Conservation (phyloP, 2,113 vertebrate species). For the Channa argus region DNA sequence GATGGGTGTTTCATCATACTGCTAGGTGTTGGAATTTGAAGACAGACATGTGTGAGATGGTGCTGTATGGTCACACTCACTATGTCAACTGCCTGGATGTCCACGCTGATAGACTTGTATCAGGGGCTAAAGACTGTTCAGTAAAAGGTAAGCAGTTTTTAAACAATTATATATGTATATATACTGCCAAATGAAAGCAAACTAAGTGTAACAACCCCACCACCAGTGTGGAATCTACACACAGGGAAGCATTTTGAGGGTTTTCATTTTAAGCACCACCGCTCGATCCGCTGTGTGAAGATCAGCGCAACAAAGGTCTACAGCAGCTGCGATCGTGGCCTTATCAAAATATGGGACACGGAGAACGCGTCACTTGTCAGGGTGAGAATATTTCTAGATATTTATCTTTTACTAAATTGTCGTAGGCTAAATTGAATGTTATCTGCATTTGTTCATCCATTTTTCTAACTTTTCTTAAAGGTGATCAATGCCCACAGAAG, state of each 20-base stretch:
- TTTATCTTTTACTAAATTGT: background rate
- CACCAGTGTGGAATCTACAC: constrained; percentile 88
- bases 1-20: background rate
- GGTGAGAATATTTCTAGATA: constrained; percentile 69
- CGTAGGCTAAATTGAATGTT: background rate
- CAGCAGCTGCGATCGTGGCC: constrained; percentile 87
- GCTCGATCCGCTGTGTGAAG: constrained; percentile 83
- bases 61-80: constrained; percentile 84
- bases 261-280: constrained; percentile 85
- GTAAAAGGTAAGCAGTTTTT: constrained; percentile 86
- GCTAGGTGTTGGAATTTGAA: constrained; percentile 88
- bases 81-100: constrained; percentile 87
- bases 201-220: background rate
- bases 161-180: no score
- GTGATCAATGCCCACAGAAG: constrained; percentile 83
- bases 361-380: constrained; percentile 79
- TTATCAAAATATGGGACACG: constrained; percentile 89
- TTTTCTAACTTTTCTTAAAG: constrained; percentile 66
- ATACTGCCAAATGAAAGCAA: background rate
- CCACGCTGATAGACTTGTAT: constrained; percentile 81
- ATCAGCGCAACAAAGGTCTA: constrained; percentile 77
- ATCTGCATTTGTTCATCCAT: background rate
- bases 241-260: constrained; percentile 83
- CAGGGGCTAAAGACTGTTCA: constrained; percentile 87
- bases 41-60: constrained; percentile 81